Evolutionary conservation across 2,888 invertebrate genomes (phyloP).

Genomic region (Mesoligia furuncula): DNA sequence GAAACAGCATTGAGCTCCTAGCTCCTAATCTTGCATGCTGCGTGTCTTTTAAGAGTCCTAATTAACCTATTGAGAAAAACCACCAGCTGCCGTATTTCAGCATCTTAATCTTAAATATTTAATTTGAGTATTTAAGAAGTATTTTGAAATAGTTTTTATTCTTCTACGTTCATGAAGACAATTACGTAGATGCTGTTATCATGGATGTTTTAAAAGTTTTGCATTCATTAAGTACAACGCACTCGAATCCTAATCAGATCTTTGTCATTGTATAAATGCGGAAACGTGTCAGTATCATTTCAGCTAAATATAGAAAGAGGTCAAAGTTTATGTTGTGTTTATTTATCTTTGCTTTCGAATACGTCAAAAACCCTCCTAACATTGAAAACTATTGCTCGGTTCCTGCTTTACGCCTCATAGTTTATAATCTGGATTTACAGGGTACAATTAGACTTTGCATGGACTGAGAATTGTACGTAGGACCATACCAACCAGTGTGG

Average conservation of each 20-base stretch:
- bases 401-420: not conserved
- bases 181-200: not conserved
- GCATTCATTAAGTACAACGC: constrained; percentile 11
- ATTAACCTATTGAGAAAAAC: not conserved
- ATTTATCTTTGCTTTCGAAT: constrained; percentile 13
- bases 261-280: constrained; percentile 11
- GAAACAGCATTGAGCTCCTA: not conserved
- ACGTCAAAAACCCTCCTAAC: not conserved
- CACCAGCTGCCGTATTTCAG: not conserved
- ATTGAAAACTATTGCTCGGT: not conserved
- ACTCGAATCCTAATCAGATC: constrained; percentile 21
- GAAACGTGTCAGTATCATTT: constrained; percentile 21
- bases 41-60: not conserved
- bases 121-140: not conserved
- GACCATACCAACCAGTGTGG: not conserved
- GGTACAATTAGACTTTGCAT: not conserved
- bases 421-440: not conserved
- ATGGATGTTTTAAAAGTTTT: not conserved
- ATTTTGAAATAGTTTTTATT: not conserved
- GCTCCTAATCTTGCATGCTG: not conserved
- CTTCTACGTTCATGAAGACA: not conserved
- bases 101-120: no score
- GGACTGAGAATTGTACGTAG: not conserved
- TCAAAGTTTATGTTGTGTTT: constrained; percentile 8
- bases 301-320: constrained; percentile 41